These are phyloP conservation scores for Micropoecilia bifurca DNA, from an alignment of 2,797 vertebrate species.

Conservation along the genomic window DNA sequence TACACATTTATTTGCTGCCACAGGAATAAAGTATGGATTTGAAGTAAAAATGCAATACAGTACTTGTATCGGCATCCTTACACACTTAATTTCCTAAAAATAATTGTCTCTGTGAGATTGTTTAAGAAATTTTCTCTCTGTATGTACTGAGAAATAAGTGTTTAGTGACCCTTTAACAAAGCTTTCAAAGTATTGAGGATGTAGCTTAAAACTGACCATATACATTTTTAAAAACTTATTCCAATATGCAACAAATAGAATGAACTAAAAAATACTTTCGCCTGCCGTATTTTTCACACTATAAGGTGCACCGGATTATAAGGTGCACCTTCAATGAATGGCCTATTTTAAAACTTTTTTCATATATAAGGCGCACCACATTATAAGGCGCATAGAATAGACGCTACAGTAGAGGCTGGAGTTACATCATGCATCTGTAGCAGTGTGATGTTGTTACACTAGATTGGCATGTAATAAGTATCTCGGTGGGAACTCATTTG, in stretches of 20 bases:
- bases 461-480: too few species aligned
- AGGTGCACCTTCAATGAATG: too few species aligned
- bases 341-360: too few species aligned
- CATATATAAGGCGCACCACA: too few species aligned
- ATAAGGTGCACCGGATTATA: too few species aligned
- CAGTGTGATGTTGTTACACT: too few species aligned
- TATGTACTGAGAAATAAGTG: neutral
- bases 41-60: neutral
- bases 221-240: neutral
- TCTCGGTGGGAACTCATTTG: too few species aligned
- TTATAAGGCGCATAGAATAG: too few species aligned
- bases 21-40: neutral
- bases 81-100: neutral
- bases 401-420: too few species aligned
- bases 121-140: neutral
- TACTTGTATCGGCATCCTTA: neutral
- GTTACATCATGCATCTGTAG: too few species aligned
- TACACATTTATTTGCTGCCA: neutral
- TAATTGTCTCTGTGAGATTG: neutral
- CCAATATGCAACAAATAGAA: neutral
- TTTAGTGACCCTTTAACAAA: too few species aligned
- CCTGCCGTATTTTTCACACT: too few species aligned
- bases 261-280: neutral
- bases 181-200: neutral
- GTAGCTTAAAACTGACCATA: neutral